Evolutionary conservation across 2,113 vertebrate species (phyloP).

Genomic region (Salminus brasiliensis): DNA sequence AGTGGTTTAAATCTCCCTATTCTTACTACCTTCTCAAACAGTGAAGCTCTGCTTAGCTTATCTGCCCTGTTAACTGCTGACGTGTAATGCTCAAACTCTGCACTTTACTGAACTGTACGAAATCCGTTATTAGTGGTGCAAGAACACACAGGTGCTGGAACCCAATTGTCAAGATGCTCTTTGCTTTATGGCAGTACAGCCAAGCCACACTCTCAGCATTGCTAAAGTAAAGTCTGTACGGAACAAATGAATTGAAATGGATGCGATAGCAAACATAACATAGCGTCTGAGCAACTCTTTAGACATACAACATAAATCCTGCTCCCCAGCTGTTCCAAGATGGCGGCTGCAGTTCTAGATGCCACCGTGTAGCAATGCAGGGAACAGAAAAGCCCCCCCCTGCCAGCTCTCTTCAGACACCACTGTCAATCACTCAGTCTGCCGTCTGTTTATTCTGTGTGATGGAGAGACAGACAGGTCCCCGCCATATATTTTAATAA

Average conservation of each 20-base stretch:
- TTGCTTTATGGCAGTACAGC: not conserved
- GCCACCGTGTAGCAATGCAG: conserved; percentile 8
- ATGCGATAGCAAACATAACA: not conserved
- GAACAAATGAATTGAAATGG: not conserved
- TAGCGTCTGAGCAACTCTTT: not conserved
- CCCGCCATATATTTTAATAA: conserved; percentile 52
- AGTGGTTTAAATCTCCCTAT: not conserved
- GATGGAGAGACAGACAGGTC: conserved; percentile 53
- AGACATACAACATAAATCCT: not conserved
- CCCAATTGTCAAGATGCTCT: not conserved
- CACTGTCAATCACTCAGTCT: conserved; percentile 54
- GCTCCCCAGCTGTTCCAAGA: conserved; percentile 24
- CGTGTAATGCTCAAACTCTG: not conserved
- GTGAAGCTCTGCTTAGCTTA: not conserved
- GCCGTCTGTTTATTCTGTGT: conserved; percentile 53
- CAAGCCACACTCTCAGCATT: not conserved
- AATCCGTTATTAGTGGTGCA: not conserved
- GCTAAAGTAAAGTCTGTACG: not conserved
- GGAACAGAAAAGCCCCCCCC: conserved; percentile 24
- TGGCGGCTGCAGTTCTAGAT: conserved; percentile 10
- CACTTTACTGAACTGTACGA: not conserved
- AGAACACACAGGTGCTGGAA: not conserved
- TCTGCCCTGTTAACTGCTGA: not conserved
- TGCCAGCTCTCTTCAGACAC: conserved; percentile 41
- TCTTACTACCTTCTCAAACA: not conserved